Base-by-base conservation (phyloP, 1,140 invertebrate species). In the Halyomorpha halys region DNA sequence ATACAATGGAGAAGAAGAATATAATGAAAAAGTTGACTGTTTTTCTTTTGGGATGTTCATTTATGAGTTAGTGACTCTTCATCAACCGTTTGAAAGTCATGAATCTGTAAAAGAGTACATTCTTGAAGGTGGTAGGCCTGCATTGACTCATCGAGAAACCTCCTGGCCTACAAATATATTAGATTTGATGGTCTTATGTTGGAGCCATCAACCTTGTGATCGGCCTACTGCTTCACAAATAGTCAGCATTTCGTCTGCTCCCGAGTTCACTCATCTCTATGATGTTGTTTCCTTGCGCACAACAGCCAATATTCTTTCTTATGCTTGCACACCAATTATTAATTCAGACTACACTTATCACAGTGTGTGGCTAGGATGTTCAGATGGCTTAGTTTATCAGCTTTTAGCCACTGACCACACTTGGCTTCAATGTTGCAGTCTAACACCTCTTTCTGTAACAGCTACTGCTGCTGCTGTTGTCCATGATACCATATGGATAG, bases 11-110 rank as follows among this genome's bases (percentile, higher is more conserved):
- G 96, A 98, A 75, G 94, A 98, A 74, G 95, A 97, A 69, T 99
- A 99, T 71, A 98, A 94, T 0, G 94, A 98, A 74, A 98, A 98
- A 80, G 94, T 98, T 16, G 97, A 99, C 73, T 95, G 94, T 69
- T 99, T 98, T 74, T 98, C 95, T 0, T 98, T 97, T 78, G 95
- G 94, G n/a, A 98, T 99, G 94, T 91, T 98, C 70, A 81, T 99
- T 66, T 99, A 98, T 75, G 97, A 99, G 76, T 79, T 98, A 51
- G 76, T 98, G 16, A 95, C 92, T 5, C 79, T 98, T 30, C 86
- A 93, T 59, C 90, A 93, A 72, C 96, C 97, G 0, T 97, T 97
- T 71, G 92, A 97, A 71, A 83, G 93, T 68, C 89, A 96, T 70
- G 94, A 97, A 72, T 90, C 92, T 16, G 91, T 98, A 3, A 97